Evolutionary conservation across 2,888 invertebrate species (phyloP), one percentile per base, ranked within the genome.

Genomic region (Ferdinandea cuprea): DNA sequence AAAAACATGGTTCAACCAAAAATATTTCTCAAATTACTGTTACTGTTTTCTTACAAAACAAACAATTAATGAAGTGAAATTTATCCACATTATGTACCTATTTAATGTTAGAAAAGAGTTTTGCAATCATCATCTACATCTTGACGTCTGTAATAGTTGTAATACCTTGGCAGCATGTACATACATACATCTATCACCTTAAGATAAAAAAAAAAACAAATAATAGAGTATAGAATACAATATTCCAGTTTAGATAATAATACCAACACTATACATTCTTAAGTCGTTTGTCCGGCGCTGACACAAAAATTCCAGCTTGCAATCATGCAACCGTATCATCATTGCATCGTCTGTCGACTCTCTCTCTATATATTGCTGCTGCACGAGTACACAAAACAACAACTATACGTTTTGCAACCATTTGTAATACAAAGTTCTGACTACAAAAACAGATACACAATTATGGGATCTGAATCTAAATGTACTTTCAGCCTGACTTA

Each of bases 281-380:
- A 40, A 46, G 48, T 71, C 48, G 46, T 71, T 63, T 56, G 44
- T 52, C 32, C 46, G 35, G 21, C 19, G 35, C 61, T 61, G 76
- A 40, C 40, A 71, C 61, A 63, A 63, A 40, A 63, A 71, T 63
- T 78, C 71, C 71, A 65, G 48, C 56, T 78, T 42, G 46, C n/a
- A 71, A 65, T 65, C 77, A 65, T 63, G 42, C 63, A 65, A 58
- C 71, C 46, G 44, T 48, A 71, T 78, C 77, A 78, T 78, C 58
- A 65, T 65, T 28, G 28, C 42, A 44, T 32, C 63, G 77, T 58
- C 25, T 48, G 71, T 65, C 50, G 25, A 8, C 46, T 7, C 15
- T 32, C 13, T 9, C 5, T n/a, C n/a, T n/a, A n/a, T n/a, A n/a
- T n/a, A n/a, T n/a, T 9, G 46, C 63, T 44, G 56, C 54, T 63